Percentiles rank a stretch among this genome's conserved stretches.
These are phyloP conservation scores for Mormyrus lacerda DNA, from an alignment of 2,113 vertebrate species.

Conservation along the genomic window DNA sequence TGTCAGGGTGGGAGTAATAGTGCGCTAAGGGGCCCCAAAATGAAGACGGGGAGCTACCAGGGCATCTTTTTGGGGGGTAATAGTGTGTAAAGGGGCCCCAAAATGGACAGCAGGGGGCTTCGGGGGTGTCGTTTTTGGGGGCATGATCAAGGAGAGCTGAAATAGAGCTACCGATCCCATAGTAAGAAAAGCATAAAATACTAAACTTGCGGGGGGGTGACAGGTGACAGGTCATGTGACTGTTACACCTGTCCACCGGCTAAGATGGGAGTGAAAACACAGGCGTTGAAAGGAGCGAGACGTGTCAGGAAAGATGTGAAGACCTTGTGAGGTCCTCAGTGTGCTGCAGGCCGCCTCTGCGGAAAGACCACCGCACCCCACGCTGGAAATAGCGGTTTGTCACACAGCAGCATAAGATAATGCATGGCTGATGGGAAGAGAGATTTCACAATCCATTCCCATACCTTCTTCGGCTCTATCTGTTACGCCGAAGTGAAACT, in stretches of 20 bases:
- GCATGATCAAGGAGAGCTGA: not conserved
- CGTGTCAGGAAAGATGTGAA: not conserved
- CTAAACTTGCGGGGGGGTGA: not conserved
- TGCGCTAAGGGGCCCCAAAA: not conserved
- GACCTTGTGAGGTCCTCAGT: not conserved
- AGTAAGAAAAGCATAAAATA: not conserved
- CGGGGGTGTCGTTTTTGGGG: not conserved
- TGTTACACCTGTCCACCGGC: not conserved
- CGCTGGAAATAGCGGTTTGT: too few species aligned
- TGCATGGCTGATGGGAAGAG: not conserved
- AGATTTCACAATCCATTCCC: not conserved
- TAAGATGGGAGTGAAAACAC: not conserved
- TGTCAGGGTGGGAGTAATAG: not conserved
- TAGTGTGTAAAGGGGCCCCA: not conserved
- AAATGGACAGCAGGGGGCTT: not conserved
- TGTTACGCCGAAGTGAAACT: not conserved
- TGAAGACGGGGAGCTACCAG: not conserved
- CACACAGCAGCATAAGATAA: not conserved
- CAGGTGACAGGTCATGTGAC: not conserved
- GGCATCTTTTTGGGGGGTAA: not conserved
- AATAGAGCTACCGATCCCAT: not conserved
- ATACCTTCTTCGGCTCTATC: not conserved
- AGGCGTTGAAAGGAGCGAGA: not conserved
- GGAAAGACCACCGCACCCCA: not conserved
- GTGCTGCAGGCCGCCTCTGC: not conserved